phyloP scores from a whole-genome alignment of 2,113 vertebrate genomes.

The Gallinago jamesoni region DNA sequence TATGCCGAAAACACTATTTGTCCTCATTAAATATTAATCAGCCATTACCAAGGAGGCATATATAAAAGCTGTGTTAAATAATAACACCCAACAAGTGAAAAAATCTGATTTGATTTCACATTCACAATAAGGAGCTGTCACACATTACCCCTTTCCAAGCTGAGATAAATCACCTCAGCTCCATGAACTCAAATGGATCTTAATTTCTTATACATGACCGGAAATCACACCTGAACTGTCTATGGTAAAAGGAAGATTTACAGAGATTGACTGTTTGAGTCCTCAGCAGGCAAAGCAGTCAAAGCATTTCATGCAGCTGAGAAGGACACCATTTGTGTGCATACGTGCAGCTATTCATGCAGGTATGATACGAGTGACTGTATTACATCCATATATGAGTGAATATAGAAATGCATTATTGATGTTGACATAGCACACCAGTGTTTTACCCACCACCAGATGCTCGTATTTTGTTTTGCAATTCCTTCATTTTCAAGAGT shows the following conservation, averaged over 20 bases:
- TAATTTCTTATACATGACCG: neutral
- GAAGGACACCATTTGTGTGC: neutral
- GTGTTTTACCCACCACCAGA: neutral
- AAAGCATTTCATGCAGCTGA: neutral
- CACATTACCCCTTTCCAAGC: neutral
- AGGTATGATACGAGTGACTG: neutral
- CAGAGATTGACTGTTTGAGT: neutral
- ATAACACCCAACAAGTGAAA: neutral
- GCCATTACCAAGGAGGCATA: neutral
- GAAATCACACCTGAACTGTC: neutral
- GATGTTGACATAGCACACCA: neutral
- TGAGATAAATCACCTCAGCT: neutral
- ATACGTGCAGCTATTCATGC: neutral
- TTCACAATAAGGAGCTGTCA: neutral
- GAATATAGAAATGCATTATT: neutral
- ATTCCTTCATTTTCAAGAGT: neutral
- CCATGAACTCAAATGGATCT: neutral
- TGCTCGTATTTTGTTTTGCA: neutral
- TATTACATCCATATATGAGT: neutral
- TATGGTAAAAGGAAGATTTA: neutral
- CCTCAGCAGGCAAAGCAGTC: neutral
- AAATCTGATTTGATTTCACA: neutral
- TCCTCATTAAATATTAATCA: constrained; percentile 25
- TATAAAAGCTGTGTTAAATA: neutral
- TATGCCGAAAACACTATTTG: constrained; percentile 6